Evolutionary conservation across 1,140 invertebrate species (phyloP), one percentile per base, ranked within the genome.

Genomic region (Linepithema humile): DNA sequence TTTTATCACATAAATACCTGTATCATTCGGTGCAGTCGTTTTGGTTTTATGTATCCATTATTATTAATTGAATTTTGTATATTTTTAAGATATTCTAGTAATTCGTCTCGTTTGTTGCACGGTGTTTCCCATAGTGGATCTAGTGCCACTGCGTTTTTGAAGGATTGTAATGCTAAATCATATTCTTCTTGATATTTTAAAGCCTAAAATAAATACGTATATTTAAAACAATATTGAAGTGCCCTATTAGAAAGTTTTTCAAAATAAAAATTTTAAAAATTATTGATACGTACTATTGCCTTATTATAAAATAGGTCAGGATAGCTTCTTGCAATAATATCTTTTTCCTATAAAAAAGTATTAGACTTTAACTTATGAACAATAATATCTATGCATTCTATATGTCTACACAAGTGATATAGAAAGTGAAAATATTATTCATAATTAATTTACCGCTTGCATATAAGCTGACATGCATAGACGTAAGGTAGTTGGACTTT

Each of bases 251-350:
- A 57, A 35, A 72, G n/a, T 75, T 15, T 9, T 75, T 17, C 4
- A 20, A 69, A 15, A 65, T 78, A 80, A 70, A 69, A 0, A 38
- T 65, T 53, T 12, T 1, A 50, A 15, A 17, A 26, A 5, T 74
- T 43, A 69, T 84, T 59, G 83, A 88, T 90, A 95, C 95, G 96
- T 95, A 98, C 97, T 88, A 97, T 95, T 72, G 96, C 97, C 95
- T 97, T 97, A 93, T 98, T 98, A 91, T 97, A 98, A 95, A 97
- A 97, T 45, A 98, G 95, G 95, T 98, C 97, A 1, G 97, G 96
- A 91, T 97, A 97, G 85, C 95, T 96, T 90, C 94, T 96, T 1
- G 97, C 96, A 9, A 96, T 94, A 23, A 96, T 94, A 93, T 98
- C 97, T 90, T 96, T 96, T 92, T 97, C 96, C 96, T 97, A 90